Evolutionary conservation across 2,888 invertebrate species (phyloP).

Genomic region (Agonopterix heracliana): DNA sequence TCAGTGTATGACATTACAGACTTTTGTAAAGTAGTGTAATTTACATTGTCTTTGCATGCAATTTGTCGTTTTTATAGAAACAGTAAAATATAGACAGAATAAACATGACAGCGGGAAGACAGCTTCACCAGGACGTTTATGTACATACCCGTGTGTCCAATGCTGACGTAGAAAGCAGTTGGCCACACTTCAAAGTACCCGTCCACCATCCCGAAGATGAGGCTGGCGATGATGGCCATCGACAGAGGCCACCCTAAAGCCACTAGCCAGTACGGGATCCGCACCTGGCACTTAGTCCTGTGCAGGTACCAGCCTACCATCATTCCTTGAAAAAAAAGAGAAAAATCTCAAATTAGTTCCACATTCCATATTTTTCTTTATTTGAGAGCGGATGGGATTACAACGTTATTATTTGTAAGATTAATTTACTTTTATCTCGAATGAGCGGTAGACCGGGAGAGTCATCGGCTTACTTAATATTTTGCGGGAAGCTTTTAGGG

Average conservation of each 20-base stretch:
- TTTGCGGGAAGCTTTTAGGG: slow-evolving; percentile 33
- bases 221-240: slow-evolving; percentile 74
- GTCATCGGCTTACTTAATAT: slow-evolving; percentile 35
- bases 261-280: slow-evolving; percentile 74
- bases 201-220: slow-evolving; percentile 82
- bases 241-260: slow-evolving; percentile 77
- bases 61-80: too few species aligned
- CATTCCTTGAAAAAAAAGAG: slow-evolving; percentile 67
- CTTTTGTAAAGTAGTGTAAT: too few species aligned
- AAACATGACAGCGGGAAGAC: too few species aligned
- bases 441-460: slow-evolving; percentile 17
- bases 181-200: slow-evolving; percentile 79
- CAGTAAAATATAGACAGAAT: too few species aligned
- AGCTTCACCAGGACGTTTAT: too few species aligned
- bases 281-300: slow-evolving; percentile 79
- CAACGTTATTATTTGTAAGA: slow-evolving; percentile 5
- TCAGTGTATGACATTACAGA: too few species aligned
- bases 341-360: not conserved
- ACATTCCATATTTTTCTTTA: not conserved
- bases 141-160: slow-evolving; percentile 79
- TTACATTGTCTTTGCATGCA: too few species aligned
- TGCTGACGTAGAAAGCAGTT: slow-evolving; percentile 85
- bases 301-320: slow-evolving; percentile 83
- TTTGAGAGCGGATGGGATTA: not conserved
- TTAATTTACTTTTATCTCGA: slow-evolving; percentile 14